phyloP scores from a whole-genome alignment of 2,113 vertebrate species.

The Xerus inauris region DNA sequence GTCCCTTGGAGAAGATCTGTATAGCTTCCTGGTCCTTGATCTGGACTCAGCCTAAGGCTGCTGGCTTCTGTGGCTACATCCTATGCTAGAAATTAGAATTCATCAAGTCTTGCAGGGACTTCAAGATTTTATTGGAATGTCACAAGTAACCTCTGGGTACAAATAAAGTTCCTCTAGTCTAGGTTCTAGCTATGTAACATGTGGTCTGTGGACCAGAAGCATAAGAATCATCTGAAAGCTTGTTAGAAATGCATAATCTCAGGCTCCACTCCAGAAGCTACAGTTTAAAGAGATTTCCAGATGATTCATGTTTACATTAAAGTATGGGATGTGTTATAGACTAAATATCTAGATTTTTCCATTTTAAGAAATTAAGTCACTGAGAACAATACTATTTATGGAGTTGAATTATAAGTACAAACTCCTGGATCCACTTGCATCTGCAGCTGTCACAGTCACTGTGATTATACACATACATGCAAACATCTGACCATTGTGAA shows the following conservation, averaged over 20 bases:
- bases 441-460: not conserved
- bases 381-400: not conserved
- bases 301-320: not conserved
- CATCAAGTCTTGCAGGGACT: not conserved
- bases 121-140: not conserved
- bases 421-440: not conserved
- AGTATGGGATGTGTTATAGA: not conserved
- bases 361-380: slow-evolving; percentile 33
- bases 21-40: not conserved
- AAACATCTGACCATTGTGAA: not conserved
- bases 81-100: slow-evolving; percentile 3
- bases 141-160: not conserved
- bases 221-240: not conserved
- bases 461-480: not conserved
- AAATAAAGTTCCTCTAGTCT: not conserved
- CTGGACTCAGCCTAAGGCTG: not conserved
- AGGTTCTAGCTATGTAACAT: not conserved
- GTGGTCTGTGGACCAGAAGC: not conserved
- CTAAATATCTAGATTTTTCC: not conserved
- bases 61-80: not conserved
- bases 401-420: not conserved
- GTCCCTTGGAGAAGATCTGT: not conserved
- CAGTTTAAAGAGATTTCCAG: not conserved
- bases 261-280: not conserved
- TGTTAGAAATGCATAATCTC: not conserved